Evolutionary conservation across 92 coral and sea anemone species (phyloP), one percentile per base, ranked within the genome.

Genomic region (Epizoanthus scotinus): DNA sequence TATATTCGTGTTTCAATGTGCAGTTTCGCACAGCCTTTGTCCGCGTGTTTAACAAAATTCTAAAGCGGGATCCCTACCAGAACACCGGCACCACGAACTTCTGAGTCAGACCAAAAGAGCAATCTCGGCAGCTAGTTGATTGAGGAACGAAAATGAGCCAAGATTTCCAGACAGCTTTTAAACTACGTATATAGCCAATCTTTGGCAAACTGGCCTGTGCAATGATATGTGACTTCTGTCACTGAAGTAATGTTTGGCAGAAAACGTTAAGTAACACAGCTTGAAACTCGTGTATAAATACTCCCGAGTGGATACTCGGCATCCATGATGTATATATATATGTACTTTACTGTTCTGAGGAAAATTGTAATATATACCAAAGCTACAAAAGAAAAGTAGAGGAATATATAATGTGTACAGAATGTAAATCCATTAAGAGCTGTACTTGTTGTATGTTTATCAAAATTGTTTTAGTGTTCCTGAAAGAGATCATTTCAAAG

Each of bases 11-110:
- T 53, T 96, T 96, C 70, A 96, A 96, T 85, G 86, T 73, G 19
- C 98, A 96, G 40, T 96, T 96, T 65, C 92, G 99, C 63, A 87
- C 84, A 17, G 99, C 99, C 2, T 96, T 96, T 71, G 81, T 89
- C 58, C 87, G 87, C 2, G 90, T 89, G 4, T 83, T 93, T 38
- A 86, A 88, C 89, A 91, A 85, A 25, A 27, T 93, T 27, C 73
- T 89, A 36, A 65, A 91, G 50, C 89, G 83, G 53, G 70, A 72
- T 42, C 60, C 42, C 8, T 72, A 86, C 29, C 21, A 60, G 14
- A 70, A 60, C 6, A 25, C 59, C 64, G 55, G 44, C 57, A 71
- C 78, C 0, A 44, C 78, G 17, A 73, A 81, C 28, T 78, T 55
- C 8, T n/a, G n/a, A 81, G 49, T 6, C 24, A n/a, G 8, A 13